Evolutionary conservation across 2,888 invertebrate species (phyloP).

Genomic region (Fragum whitleyi): DNA sequence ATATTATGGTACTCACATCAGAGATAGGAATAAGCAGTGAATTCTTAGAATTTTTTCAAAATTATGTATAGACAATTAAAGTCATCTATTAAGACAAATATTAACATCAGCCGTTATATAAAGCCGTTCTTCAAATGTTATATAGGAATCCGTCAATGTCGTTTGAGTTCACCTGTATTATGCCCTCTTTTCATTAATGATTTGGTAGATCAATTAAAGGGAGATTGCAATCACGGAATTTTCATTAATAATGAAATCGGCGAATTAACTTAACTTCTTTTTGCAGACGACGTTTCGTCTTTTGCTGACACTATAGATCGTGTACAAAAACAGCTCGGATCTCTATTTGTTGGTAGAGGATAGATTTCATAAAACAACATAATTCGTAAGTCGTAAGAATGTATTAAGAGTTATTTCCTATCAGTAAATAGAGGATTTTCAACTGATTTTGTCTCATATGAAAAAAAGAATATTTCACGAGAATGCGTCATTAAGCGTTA

Average conservation of each 20-base stretch:
- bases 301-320: conserved; percentile 2
- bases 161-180: conserved; percentile 10
- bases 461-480: too few relatives aligned
- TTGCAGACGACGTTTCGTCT: too few relatives aligned
- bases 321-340: conserved; percentile 18
- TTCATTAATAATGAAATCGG: not conserved
- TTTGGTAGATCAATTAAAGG: not conserved
- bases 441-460: too few relatives aligned
- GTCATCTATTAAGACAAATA: not conserved
- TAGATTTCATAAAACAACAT: too few relatives aligned
- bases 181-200: conserved; percentile 30
- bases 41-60: not conserved
- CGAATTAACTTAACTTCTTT: not conserved
- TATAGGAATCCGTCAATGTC: conserved; percentile 21
- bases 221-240: not conserved
- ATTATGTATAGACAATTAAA: not conserved
- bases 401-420: too few relatives aligned
- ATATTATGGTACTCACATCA: not conserved
- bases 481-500: too few relatives aligned
- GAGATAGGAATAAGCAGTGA: not conserved
- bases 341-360: too few relatives aligned
- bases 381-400: too few relatives aligned
- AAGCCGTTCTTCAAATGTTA: conserved; percentile 3
- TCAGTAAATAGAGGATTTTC: too few relatives aligned
- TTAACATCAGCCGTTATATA: not conserved